Evolutionary conservation across 37 sponge, comb jelly and placozoan species (phyloP).

Genomic region (Trichoplax adhaerens): DNA sequence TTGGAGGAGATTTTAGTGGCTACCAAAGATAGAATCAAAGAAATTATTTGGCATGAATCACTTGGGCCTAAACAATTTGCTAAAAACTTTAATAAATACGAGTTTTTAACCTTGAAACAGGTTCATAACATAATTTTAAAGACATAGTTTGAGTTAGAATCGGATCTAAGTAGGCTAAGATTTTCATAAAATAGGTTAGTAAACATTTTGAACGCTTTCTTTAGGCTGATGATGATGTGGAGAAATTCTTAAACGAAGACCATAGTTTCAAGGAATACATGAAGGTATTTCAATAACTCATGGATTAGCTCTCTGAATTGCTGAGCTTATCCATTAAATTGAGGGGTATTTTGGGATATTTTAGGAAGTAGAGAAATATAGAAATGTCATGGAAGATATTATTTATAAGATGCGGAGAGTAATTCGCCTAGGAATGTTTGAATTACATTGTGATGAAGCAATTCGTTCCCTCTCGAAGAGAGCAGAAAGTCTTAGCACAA

Average conservation of each 20-base stretch:
- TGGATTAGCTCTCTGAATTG: background rate
- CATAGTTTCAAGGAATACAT: slow-evolving; percentile 56
- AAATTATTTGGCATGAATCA: too few relatives aligned
- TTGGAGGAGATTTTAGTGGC: slow-evolving; percentile 35
- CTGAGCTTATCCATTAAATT: background rate
- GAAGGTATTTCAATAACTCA: background rate
- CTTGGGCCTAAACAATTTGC: slow-evolving; percentile 33
- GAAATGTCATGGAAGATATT: slow-evolving; percentile 41
- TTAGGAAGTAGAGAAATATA: slow-evolving; percentile 40
- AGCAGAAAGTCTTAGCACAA: slow-evolving; percentile 44
- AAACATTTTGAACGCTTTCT: too few relatives aligned
- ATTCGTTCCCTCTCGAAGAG: slow-evolving; percentile 56
- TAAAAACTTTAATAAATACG: slow-evolving; percentile 59
- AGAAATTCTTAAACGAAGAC: slow-evolving; percentile 64
- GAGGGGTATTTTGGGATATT: slow-evolving; percentile 1
- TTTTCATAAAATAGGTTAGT: too few relatives aligned
- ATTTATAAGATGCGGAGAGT: slow-evolving; percentile 45
- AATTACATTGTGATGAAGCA: slow-evolving; percentile 75
- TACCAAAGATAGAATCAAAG: slow-evolving; percentile 26
- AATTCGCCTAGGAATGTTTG: slow-evolving; percentile 72
- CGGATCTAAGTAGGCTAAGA: too few relatives aligned
- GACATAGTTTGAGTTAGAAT: background rate
- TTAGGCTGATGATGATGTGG: slow-evolving; percentile 60
- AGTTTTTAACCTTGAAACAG: slow-evolving; percentile 49
- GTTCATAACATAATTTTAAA: slow-evolving; percentile 11